Conservation (phyloP, 2,888 invertebrate species). For the Apoda limacodes region DNA sequence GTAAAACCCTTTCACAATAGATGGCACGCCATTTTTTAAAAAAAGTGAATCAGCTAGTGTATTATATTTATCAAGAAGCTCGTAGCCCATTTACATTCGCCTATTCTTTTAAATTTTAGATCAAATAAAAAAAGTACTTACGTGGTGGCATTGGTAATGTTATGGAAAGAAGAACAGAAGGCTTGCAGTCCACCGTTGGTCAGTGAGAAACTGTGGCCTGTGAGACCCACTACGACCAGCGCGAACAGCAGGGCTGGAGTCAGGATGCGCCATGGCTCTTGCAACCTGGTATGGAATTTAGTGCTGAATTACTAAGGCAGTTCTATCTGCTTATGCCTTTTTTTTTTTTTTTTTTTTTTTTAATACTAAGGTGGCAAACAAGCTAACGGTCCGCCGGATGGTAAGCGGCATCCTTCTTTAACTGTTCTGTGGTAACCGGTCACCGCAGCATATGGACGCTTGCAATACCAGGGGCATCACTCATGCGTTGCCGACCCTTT, state of each 20-base stretch:
- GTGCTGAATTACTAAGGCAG: not conserved
- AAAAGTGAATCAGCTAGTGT: too few relatives aligned
- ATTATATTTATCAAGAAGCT: too few relatives aligned
- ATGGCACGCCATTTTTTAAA: too few relatives aligned
- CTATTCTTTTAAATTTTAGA: too few relatives aligned
- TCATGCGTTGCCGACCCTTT: too few relatives aligned
- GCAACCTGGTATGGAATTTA: slow-evolving; percentile 28
- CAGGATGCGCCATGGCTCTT: slow-evolving; percentile 53
- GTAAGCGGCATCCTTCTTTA: not conserved
- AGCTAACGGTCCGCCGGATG: too few relatives aligned
- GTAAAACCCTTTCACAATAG: too few relatives aligned
- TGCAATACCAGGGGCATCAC: too few relatives aligned
- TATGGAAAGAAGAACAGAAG: slow-evolving; percentile 47
- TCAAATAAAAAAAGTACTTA: slow-evolving; percentile 29
- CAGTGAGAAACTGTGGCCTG: slow-evolving; percentile 45
- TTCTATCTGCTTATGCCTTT: not conserved
- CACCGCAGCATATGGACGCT: too few relatives aligned
- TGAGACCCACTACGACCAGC: slow-evolving; percentile 47
- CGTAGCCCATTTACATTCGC: too few relatives aligned
- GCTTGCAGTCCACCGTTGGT: slow-evolving; percentile 49
- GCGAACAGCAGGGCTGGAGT: slow-evolving; percentile 50
- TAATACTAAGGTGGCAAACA: too few relatives aligned
- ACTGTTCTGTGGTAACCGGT: too few relatives aligned
- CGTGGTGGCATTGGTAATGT: slow-evolving; percentile 49
- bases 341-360: not conserved